Evolutionary conservation across 2,113 vertebrate species (phyloP), one percentile per base, ranked within the genome.

Genomic region (Pachyramphus minor): DNA sequence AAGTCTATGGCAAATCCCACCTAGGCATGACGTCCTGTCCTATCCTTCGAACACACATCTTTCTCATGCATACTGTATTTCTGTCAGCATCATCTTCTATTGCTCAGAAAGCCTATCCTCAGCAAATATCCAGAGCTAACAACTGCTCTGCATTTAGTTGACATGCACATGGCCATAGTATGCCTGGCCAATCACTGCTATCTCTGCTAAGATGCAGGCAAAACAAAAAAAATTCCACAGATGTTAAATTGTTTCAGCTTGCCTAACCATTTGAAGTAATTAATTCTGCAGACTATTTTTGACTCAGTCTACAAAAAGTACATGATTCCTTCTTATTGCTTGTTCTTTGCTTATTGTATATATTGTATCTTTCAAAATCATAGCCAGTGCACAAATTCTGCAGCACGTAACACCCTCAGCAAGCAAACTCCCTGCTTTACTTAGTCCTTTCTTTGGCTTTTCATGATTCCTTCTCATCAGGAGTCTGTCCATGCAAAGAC

Each of bases 211-310:
- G 69, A 81, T 0, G 0, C 50, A 88, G 55, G 55, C 4, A 30
- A 53, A 73, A 91, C 78, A 59, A 45, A 37, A 37, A 10, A 6
- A 63, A 89, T 58, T 49, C 50, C 86, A 90, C 92, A 95, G 95
- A 96, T 96, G 93, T 95, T 95, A 92, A 92, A 95, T 90, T 93
- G 85, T 90, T 82, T 81, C 92, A 95, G 92, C 83, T 94, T 90
- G 64, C 60, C 79, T 89, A 90, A 77, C 47, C 47, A 42, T 88
- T 90, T 81, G 45, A 90, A 94, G 73, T 62, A 86, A 94, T 95
- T 93, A 88, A 81, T 89, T 86, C 83, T 67, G 60, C 72, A 86
- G 86, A 89, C 72, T 92, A 81, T 92, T 96, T 97, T 82, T 94
- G 59, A 84, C 76, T 92, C 56, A 68, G 56, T 59, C 68, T 86